A percentile compares a stretch with the other conserved stretches of the same genome.
Conservation (phyloP, 2,113 vertebrate species). For the Salvator merianae region DNA sequence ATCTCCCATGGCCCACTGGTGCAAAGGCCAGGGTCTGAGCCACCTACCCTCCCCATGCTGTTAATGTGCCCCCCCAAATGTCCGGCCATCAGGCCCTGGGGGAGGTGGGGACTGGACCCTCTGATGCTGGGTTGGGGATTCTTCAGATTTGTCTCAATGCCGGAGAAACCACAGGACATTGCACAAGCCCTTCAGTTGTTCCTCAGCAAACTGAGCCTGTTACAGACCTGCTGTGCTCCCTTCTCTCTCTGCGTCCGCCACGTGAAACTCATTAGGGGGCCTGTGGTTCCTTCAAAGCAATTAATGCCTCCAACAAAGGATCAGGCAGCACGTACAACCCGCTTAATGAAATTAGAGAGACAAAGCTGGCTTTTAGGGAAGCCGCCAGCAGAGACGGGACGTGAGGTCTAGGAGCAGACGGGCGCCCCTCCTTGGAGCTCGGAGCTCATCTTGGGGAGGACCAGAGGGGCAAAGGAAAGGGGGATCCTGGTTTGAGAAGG, state of each 20-base stretch:
- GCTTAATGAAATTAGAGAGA: background rate
- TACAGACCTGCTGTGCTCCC: background rate
- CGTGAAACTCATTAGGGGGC: background rate
- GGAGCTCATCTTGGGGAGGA: background rate
- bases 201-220: background rate
- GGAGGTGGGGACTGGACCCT: too few relatives aligned
- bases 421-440: background rate
- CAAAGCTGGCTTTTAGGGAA: background rate
- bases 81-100: too few relatives aligned
- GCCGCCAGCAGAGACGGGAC: background rate
- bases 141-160: too few relatives aligned
- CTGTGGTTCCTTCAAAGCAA: background rate
- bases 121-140: too few relatives aligned
- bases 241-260: accelerated
- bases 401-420: background rate
- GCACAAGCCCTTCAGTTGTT: background rate
- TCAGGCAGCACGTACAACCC: background rate
- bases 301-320: background rate
- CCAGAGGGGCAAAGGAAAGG: background rate
- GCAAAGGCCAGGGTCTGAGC: too few relatives aligned
- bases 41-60: too few relatives aligned
- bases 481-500: background rate
- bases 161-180: too few relatives aligned
- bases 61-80: too few relatives aligned
- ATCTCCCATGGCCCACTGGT: too few relatives aligned